These are phyloP conservation scores for Caenorhabditis sp. DNA, from an alignment of 2,888 invertebrate genomes.

Conservation along the genomic window DNA sequence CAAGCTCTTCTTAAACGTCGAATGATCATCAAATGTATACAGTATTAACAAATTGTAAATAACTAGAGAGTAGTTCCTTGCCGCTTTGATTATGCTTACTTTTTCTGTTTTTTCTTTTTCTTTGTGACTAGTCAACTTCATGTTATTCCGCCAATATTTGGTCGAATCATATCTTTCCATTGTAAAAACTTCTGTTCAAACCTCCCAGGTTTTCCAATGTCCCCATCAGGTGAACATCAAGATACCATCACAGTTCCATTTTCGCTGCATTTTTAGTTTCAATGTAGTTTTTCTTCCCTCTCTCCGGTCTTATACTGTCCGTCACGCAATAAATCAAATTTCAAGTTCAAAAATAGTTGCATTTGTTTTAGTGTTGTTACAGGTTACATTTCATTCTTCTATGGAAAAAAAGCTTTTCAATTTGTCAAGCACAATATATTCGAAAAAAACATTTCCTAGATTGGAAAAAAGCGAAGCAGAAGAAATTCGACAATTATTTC, in stretches of 20 bases:
- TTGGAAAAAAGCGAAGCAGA: constrained; percentile 32
- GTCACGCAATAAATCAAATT: constrained; percentile 27
- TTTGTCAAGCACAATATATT: constrained; percentile 2
- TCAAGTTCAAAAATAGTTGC: no score
- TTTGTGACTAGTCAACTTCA: constrained; percentile 45
- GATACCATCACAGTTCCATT: constrained; percentile 28
- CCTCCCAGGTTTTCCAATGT: constrained; percentile 35
- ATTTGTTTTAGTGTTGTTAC: neutral
- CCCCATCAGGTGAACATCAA: constrained; percentile 46
- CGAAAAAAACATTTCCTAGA: constrained; percentile 29
- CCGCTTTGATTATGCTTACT: constrained; percentile 17
- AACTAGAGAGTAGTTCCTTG: constrained; percentile 40
- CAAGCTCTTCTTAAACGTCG: constrained; percentile 46
- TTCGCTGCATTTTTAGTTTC: constrained; percentile 29
- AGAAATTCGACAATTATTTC: constrained; percentile 37
- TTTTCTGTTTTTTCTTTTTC: constrained; percentile 1
- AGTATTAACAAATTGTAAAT: constrained; percentile 20
- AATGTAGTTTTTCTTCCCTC: constrained; percentile 2
- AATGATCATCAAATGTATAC: neutral
- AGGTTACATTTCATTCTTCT: neutral
- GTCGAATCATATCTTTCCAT: constrained; percentile 52
- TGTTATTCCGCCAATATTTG: constrained; percentile 56
- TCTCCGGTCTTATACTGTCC: constrained; percentile 19
- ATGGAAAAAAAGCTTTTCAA: constrained; percentile 3
- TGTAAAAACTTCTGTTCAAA: constrained; percentile 38